These are phyloP conservation scores for Sphaerophoria taeniata DNA, from an alignment of 2,888 invertebrate genomes.

Conservation along the genomic window DNA sequence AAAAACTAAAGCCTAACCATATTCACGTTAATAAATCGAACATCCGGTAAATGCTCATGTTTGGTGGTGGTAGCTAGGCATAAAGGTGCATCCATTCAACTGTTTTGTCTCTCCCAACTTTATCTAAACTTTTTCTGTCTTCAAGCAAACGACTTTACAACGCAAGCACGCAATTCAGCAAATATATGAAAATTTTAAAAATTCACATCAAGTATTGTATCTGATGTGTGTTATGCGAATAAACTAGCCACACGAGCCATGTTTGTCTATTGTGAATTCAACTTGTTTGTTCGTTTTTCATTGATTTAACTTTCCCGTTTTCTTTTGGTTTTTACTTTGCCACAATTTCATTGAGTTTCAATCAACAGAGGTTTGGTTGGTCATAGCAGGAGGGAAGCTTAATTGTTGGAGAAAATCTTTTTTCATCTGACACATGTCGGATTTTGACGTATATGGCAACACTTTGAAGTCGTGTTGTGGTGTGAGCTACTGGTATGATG, in stretches of 20 bases:
- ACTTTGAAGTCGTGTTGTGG: not conserved
- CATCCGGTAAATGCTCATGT: conserved; percentile 48
- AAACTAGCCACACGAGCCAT: conserved; percentile 29
- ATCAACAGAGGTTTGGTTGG: conserved; percentile 14
- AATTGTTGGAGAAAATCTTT: conserved; percentile 40
- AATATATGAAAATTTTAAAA: conserved; percentile 49
- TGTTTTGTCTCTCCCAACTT: not conserved
- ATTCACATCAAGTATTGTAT: conserved; percentile 50
- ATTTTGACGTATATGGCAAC: conserved; percentile 37
- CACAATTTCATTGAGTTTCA: conserved; percentile 25
- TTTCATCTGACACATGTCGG: conserved; percentile 44
- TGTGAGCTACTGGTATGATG: conserved; percentile 57
- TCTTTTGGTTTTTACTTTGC: no score
- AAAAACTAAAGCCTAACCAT: conserved; percentile 33
- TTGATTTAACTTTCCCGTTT: conserved; percentile 57
- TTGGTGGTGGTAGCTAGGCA: conserved; percentile 18
- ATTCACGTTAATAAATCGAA: conserved; percentile 17
- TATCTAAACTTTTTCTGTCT: no score
- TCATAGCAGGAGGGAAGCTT: conserved; percentile 9
- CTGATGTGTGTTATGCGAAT: conserved; percentile 42
- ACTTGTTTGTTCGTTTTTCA: conserved; percentile 26
- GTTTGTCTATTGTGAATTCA: conserved; percentile 26
- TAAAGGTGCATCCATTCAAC: conserved; percentile 21
- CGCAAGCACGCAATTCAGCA: conserved; percentile 36
- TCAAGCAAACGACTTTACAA: conserved; percentile 32